Conservation (phyloP, 1,140 invertebrate species). For the Varroa destructor region DNA sequence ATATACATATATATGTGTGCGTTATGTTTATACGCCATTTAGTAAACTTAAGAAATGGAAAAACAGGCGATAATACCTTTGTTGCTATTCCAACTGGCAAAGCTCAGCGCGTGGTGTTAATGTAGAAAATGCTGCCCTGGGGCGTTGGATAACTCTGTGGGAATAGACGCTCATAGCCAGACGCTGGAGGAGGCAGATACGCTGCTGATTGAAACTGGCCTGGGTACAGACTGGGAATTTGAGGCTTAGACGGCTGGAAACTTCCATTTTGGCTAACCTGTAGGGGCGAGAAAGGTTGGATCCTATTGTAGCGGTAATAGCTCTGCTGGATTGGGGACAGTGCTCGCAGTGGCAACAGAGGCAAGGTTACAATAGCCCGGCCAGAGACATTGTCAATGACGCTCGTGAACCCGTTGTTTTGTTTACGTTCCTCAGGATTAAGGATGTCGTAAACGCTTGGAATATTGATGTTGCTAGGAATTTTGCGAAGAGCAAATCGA, state of each 20-base stretch:
- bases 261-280: not conserved
- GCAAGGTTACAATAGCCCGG: slow-evolving; percentile 11
- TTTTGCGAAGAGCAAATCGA: slow-evolving; percentile 4
- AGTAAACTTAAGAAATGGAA: too few relatives aligned
- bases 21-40: too few relatives aligned
- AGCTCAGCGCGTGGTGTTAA: not conserved
- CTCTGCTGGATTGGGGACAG: slow-evolving; percentile 16
- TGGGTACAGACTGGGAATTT: not conserved
- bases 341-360: slow-evolving; percentile 3
- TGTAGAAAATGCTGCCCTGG: slow-evolving; percentile 19
- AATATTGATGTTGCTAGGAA: slow-evolving; percentile 3
- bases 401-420: not conserved
- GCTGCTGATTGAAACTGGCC: not conserved
- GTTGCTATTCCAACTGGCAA: too few relatives aligned
- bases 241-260: not conserved
- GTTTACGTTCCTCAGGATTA: slow-evolving; percentile 4
- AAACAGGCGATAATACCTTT: too few relatives aligned
- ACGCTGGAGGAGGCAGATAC: not conserved
- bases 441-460: slow-evolving; percentile 23
- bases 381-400: not conserved
- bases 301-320: slow-evolving; percentile 26
- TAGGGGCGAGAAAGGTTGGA: not conserved
- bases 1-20: too few relatives aligned
- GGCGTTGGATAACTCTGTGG: not conserved
- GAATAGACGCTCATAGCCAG: slow-evolving; percentile 7